Base-by-base conservation (phyloP, 1,140 invertebrate species). In the Hirudo medicinalis region DNA sequence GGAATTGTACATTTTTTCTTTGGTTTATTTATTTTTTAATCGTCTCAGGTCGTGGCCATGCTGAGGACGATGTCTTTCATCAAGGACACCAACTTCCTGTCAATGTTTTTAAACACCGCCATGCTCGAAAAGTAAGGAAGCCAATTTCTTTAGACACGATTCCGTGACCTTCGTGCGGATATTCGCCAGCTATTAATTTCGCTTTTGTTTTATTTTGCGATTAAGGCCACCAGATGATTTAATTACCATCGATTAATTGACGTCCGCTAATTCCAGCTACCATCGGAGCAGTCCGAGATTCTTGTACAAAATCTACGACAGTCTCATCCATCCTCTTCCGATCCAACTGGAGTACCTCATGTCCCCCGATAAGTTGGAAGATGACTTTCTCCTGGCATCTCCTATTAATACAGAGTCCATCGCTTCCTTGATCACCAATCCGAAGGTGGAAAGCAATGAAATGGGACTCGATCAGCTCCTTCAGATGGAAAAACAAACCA, bases 241-340 rank as follows among this genome's bases (percentile, higher is more conserved):
- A 49, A 3, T 36, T 3, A 36, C 32, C 32, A 36, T 3, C 11
- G 43, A 49, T 9, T 49, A 17, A 11, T 63, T 63, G 22, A 13
- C 11, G 3, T 5, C 11, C 20, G 29, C 8, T 32, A 0, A 25
- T 63, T 32, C 57, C 57, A 63, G 57, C 57, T 63, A 63, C 20
- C 57, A 32, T n/a, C 29, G 11, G 22, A 25, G 22, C 22, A 63
- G 57, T 32, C 57, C 57, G 11, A 63, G 29, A 13, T 32, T 63
- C 22, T 32, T 63, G 57, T 63, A 63, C 57, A 63, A 63, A 32
- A 63, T 63, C 9, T 63, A 63, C 20, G 57, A n/a, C 57, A 63
- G 57, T 32, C 57, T 63, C 22, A 13, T 63, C 20, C 20, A 63
- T 25, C 57, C 57, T 25, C 22, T 63, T 11, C 57, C 57, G 9